These are phyloP conservation scores for Ceratothoa steindachneri DNA, from an alignment of 2,888 invertebrate genomes.

Conservation along the genomic window DNA sequence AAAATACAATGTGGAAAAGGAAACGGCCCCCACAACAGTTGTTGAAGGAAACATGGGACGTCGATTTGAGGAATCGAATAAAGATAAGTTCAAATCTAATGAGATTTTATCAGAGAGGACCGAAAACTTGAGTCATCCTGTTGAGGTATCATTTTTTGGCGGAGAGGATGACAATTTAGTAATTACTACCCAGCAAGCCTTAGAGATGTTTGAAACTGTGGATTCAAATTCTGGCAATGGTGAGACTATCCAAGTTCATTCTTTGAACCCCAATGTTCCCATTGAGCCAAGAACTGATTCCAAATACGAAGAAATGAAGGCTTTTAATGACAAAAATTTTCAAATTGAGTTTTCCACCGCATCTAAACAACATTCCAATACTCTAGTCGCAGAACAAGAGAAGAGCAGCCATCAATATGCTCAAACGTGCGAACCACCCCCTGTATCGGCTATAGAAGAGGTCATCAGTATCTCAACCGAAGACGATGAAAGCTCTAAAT, in stretches of 20 bases:
- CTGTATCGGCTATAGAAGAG: neutral
- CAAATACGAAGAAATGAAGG: neutral
- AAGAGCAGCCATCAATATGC: neutral
- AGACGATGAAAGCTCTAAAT: neutral
- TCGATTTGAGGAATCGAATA: too few relatives aligned
- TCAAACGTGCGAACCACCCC: neutral
- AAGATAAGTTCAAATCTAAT: neutral
- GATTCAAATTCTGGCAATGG: neutral
- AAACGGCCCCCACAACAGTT: too few relatives aligned
- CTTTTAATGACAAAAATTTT: neutral
- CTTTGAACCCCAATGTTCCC: neutral
- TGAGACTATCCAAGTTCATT: neutral
- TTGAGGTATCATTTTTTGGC: slow-evolving; percentile 36
- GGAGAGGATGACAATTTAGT: slow-evolving; percentile 40
- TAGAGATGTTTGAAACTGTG: slow-evolving; percentile 38
- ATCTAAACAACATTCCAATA: too few relatives aligned
- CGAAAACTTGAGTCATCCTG: neutral
- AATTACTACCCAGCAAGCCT: slow-evolving; percentile 43
- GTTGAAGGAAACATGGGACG: too few relatives aligned
- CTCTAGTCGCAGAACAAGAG: neutral
- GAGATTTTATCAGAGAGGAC: neutral
- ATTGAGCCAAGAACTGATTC: neutral
- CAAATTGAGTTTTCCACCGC: too few relatives aligned
- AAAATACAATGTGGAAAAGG: too few relatives aligned
- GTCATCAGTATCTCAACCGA: neutral